phyloP scores from a whole-genome alignment of 2,888 invertebrate genomes.

The Argyresthia goedartella region DNA sequence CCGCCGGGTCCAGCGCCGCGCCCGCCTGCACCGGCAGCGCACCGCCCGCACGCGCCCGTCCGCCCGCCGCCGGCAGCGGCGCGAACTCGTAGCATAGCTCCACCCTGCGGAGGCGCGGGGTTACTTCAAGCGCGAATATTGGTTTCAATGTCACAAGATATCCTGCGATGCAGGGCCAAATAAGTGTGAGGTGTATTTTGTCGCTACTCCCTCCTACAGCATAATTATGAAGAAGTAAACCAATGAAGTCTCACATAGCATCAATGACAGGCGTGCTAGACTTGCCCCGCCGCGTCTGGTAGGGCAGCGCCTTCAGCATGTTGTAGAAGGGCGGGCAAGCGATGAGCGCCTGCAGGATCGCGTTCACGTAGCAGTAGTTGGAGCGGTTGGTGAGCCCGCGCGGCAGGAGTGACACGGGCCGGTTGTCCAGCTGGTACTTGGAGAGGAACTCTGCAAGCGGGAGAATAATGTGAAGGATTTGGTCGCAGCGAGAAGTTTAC shows the following conservation, averaged over 20 bases:
- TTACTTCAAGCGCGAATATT: no score
- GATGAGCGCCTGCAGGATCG: conserved; percentile 92
- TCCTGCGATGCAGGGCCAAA: no score
- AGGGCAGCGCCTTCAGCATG: conserved; percentile 83
- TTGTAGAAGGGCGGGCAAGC: conserved; percentile 97
- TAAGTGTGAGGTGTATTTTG: no score
- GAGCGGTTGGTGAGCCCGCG: conserved; percentile 93
- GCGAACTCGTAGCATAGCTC: conserved; percentile 85
- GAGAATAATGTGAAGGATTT: neutral
- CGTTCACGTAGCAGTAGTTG: conserved; percentile 97
- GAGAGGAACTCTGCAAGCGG: conserved; percentile 78
- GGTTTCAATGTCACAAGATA: no score
- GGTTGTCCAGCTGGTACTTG: conserved; percentile 82
- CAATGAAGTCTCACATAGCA: conserved; percentile 94
- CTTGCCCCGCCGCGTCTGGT: conserved; percentile 71
- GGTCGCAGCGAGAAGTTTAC: no score
- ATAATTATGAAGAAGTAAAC: no score
- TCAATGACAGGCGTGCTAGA: conserved; percentile 89
- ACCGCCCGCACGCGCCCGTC: conserved; percentile 29
- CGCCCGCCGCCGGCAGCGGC: conserved; percentile 61
- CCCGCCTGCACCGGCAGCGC: conserved; percentile 74
- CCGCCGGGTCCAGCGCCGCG: conserved; percentile 90
- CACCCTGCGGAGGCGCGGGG: conserved; percentile 65
- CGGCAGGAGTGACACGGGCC: conserved; percentile 84
- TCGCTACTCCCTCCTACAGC: no score